A percentile compares a stretch with the other conserved stretches of the same genome.
Evolutionary conservation across 2,113 vertebrate genomes (phyloP).

Genomic region (Pygoscelis adeliae): DNA sequence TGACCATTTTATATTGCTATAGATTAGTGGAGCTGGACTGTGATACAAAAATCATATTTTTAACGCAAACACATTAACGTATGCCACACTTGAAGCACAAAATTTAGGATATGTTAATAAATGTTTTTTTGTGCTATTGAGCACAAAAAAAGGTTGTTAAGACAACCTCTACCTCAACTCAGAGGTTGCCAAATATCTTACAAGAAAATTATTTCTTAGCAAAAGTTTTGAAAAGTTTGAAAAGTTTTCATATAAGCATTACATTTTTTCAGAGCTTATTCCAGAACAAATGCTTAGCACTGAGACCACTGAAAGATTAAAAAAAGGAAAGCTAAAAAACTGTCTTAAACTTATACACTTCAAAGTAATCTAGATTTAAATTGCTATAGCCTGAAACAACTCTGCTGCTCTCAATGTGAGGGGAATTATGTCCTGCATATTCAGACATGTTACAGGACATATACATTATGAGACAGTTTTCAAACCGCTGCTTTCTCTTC

Average conservation of each 20-base stretch:
- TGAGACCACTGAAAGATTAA: neutral
- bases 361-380: conserved; percentile 10
- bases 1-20: neutral
- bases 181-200: neutral
- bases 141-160: no score
- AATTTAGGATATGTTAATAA: neutral
- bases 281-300: conserved; percentile 1
- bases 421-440: conserved; percentile 18
- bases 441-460: conserved; percentile 3
- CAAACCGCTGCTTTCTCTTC: neutral
- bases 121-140: neutral
- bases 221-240: neutral
- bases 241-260: neutral
- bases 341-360: neutral
- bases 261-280: neutral
- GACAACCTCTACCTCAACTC: neutral
- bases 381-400: conserved; percentile 23
- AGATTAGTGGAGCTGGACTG: neutral
- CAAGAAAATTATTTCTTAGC: neutral
- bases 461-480: neutral
- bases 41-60: neutral
- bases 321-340: neutral
- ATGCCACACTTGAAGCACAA: neutral
- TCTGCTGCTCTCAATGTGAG: neutral
- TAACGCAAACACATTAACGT: neutral